Conservation (phyloP, 2,113 vertebrate species). For the Pitta sordida region DNA sequence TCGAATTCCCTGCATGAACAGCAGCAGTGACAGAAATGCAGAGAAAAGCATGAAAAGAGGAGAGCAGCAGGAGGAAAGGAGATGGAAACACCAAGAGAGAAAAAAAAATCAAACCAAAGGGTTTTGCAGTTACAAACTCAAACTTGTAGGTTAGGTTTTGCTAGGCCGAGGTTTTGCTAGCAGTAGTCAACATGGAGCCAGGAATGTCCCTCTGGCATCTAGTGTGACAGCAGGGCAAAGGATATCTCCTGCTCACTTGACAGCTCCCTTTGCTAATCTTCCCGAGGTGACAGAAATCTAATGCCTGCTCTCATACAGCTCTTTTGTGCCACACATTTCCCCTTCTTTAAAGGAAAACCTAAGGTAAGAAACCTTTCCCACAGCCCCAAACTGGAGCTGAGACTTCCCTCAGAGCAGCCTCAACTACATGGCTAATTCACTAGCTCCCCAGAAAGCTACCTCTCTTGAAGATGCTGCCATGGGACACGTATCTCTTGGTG, state of each 20-base stretch:
- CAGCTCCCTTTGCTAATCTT: slow-evolving; percentile 55
- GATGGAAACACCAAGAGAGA: not conserved
- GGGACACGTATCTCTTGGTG: not conserved
- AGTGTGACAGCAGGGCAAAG: slow-evolving; percentile 25
- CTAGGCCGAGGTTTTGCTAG: slow-evolving; percentile 4
- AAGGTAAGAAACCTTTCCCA: slow-evolving; percentile 19
- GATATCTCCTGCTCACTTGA: slow-evolving; percentile 47
- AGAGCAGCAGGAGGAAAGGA: not conserved
- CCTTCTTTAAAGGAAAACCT: not conserved
- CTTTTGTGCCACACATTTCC: not conserved
- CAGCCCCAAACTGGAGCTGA: not conserved
- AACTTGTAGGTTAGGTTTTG: too few species aligned
- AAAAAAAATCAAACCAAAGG: not conserved
- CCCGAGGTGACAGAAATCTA: slow-evolving; percentile 40
- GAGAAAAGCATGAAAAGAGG: not conserved
- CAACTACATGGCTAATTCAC: not conserved
- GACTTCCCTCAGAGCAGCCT: not conserved
- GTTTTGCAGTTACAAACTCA: not conserved
- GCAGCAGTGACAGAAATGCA: not conserved
- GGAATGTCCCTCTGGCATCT: slow-evolving; percentile 41
- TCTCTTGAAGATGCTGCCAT: not conserved
- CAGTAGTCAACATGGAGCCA: slow-evolving; percentile 37
- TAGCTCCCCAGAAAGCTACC: not conserved
- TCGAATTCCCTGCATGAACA: not conserved
- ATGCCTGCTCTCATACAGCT: not conserved